Conservation (phyloP, 2,113 vertebrate species). For the Blennius ocellaris region DNA sequence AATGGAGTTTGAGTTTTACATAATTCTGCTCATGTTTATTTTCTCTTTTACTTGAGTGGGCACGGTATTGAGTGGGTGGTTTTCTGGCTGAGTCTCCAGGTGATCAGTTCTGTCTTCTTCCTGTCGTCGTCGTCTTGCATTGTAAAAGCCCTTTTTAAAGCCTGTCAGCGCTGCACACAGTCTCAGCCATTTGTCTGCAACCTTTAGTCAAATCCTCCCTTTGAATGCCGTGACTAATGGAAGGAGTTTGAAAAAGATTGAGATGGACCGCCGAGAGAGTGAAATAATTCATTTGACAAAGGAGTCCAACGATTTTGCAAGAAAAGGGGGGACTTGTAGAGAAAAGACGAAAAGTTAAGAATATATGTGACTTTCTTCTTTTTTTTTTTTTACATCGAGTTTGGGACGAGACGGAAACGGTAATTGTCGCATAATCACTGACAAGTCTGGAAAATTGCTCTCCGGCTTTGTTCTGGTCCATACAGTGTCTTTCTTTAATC, state of each 20-base stretch:
- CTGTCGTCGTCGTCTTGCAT: not conserved
- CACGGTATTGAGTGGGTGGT: not conserved
- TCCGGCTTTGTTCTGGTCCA: conserved; percentile 32
- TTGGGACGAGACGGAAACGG: conserved; percentile 14
- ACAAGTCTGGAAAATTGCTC: conserved; percentile 20
- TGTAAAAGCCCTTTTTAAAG: conserved; percentile 16
- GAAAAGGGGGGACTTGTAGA: not conserved
- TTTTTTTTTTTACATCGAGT: conserved; percentile 5
- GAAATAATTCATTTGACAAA: not conserved
- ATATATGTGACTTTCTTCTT: not conserved
- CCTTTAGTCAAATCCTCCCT: conserved; percentile 48
- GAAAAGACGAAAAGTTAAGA: not conserved
- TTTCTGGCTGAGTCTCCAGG: not conserved
- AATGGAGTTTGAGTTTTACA: not conserved
- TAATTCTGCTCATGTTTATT: not conserved
- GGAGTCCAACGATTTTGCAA: conserved; percentile 2
- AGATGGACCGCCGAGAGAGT: conserved; percentile 4
- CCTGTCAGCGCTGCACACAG: conserved; percentile 7
- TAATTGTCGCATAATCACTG: conserved; percentile 35
- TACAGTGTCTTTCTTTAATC: conserved; percentile 48
- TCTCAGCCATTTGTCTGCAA: conserved; percentile 61
- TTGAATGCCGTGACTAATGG: conserved; percentile 57
- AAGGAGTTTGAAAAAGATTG: conserved; percentile 22
- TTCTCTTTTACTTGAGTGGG: not conserved
- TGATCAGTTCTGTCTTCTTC: conserved; percentile 16